Percentiles rank a stretch among this genome's conserved stretches.
Evolutionary conservation across 2,113 vertebrate genomes (phyloP).

Genomic region (Psittacula cyanocephala): DNA sequence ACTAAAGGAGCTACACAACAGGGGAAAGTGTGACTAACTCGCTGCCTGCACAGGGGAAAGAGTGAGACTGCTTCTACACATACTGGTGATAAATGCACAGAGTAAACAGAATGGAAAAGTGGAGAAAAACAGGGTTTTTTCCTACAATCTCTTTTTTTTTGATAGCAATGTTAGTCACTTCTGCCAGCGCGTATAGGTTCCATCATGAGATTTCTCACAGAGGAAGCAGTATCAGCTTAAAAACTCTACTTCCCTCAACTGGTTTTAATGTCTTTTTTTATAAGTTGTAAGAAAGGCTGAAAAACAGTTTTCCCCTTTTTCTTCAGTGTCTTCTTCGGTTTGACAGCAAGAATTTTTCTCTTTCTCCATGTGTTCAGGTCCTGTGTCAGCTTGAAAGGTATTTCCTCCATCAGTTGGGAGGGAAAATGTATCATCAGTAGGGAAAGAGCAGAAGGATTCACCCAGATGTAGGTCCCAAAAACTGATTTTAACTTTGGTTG

Average conservation of each 20-base stretch:
- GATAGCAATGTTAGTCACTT: neutral
- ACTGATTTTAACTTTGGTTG: neutral
- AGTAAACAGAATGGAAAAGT: conserved; percentile 46
- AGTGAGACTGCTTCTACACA: conserved; percentile 32
- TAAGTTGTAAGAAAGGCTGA: neutral
- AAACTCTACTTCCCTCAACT: neutral
- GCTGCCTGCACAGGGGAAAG: conserved; percentile 38
- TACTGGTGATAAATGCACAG: conserved; percentile 41
- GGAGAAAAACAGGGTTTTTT: conserved; percentile 11
- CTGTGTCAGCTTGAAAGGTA: neutral
- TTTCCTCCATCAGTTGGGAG: neutral
- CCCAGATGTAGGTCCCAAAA: neutral
- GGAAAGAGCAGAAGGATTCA: neutral
- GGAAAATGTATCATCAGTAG: neutral
- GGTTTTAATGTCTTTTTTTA: neutral
- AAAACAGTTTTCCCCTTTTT: neutral
- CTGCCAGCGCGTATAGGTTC: neutral
- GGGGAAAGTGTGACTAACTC: conserved; percentile 67
- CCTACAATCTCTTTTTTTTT: neutral
- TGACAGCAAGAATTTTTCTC: neutral
- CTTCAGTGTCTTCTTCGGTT: neutral
- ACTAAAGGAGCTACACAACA: conserved; percentile 43
- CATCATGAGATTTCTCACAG: neutral
- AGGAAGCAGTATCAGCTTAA: neutral
- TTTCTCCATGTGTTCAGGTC: neutral